These are phyloP conservation scores for Tenualosa ilisha DNA, from an alignment of 2,797 vertebrate genomes.

Conservation along the genomic window DNA sequence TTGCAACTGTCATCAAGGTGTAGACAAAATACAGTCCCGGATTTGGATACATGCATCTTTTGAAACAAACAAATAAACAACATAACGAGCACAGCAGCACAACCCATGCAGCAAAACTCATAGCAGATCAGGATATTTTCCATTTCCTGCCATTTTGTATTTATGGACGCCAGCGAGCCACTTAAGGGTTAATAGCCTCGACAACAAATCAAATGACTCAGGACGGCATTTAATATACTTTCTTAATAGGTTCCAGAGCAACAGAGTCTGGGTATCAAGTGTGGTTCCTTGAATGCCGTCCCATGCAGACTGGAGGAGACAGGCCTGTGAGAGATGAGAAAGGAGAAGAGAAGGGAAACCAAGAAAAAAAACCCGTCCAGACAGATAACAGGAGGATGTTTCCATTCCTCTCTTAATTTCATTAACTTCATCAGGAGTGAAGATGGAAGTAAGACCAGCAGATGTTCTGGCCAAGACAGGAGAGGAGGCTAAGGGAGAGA, in stretches of 20 bases:
- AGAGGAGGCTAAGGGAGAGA: constrained; percentile 35
- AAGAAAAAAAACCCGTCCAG: constrained; percentile 30
- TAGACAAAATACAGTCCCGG: neutral
- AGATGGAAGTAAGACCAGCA: neutral
- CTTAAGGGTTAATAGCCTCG: constrained; percentile 69
- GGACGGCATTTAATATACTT: constrained; percentile 69
- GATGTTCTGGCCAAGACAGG: constrained; percentile 25
- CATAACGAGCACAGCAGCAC: neutral
- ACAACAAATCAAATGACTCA: constrained; percentile 75
- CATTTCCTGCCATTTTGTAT: constrained; percentile 54
- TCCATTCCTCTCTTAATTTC: constrained; percentile 54
- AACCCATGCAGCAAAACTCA: neutral
- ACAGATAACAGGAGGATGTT: constrained; percentile 55
- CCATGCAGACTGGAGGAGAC: neutral
- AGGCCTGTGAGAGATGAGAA: neutral
- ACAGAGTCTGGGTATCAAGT: constrained; percentile 52
- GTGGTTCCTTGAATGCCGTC: constrained; percentile 52
- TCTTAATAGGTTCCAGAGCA: constrained; percentile 76
- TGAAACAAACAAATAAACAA: neutral
- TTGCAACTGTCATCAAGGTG: neutral
- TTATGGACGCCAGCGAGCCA: constrained; percentile 64
- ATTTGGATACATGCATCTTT: neutral
- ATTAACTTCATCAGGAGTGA: constrained; percentile 14
- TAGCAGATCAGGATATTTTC: neutral
- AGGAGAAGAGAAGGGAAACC: constrained; percentile 21